Evolutionary conservation across 2,113 vertebrate species (phyloP), one percentile per base, ranked within the genome.

Genomic region (Poeciliopsis turrubarensis): DNA sequence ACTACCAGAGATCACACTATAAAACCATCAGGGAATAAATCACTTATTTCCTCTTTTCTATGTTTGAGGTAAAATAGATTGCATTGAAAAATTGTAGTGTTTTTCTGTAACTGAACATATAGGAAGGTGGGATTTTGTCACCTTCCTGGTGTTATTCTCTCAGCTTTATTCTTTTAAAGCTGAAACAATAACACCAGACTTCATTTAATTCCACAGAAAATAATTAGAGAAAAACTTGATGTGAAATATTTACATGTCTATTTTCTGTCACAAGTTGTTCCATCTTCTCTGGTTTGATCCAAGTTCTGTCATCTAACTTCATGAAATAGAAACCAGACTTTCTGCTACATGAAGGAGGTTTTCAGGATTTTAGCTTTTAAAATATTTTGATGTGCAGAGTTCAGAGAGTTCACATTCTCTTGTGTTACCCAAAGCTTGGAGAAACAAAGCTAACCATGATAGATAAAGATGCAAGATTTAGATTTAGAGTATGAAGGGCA

Each of bases 241-340:
- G 39, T 62, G 26, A 29, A 13, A 41, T 17, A 76, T 60, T 64
- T 11, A 31, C 47, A 26, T 61, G 2, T 26, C 37, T 75, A 13
- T 57, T 64, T 22, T 67, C 41, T 0, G 15, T 68, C 3, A 3
- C 22, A 17, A 1, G 19, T 57, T n/a, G 26, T 51, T 8, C 41
- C 14, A 47, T 39, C 70, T 74, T 47, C 44, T 34, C 32, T 65
- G 60, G 34, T 61, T 67, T 44, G 41, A 51, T 60, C 37, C 22
- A 27, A n/a, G 3, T 32, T 65, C 22, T 51, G 14, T 51, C 14
- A 17, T 51, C 47, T 51, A 51, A 22, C 19, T 34, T n/a, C 5
- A 34, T 30, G 19, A 60, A 60, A 54, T 54, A n/a, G 67, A 15
- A 66, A 66, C 32, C 71, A 69, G 19, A 10, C 39, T 51, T 5